phyloP scores from a whole-genome alignment of 2,888 invertebrate genomes.

The Lingula anatina region DNA sequence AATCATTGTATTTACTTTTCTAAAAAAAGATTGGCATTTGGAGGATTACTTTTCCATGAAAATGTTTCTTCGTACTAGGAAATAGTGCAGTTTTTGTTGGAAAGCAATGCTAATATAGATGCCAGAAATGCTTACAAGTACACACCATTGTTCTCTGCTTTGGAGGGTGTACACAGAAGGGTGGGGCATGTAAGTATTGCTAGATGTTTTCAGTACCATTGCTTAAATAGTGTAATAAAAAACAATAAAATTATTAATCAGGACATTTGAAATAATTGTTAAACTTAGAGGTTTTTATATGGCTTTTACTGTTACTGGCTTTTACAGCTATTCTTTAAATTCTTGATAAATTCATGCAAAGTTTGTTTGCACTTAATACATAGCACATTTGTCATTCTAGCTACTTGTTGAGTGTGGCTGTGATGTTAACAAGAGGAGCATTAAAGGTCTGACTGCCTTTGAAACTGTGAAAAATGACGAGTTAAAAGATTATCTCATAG shows the following conservation, averaged over 20 bases:
- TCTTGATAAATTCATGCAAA: too few relatives aligned
- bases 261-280: too few relatives aligned
- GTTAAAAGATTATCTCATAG: constrained; percentile 32
- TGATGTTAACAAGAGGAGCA: constrained; percentile 40
- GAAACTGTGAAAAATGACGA: constrained; percentile 46
- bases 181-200: constrained; percentile 35
- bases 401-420: constrained; percentile 50
- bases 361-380: too few relatives aligned
- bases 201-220: neutral
- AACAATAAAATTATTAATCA: too few relatives aligned
- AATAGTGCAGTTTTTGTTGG: constrained; percentile 36
- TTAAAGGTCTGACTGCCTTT: constrained; percentile 32
- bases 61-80: too few relatives aligned
- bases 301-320: too few relatives aligned
- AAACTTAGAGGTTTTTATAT: too few relatives aligned
- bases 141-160: constrained; percentile 42
- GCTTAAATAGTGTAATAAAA: too few relatives aligned
- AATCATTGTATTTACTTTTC: too few relatives aligned
- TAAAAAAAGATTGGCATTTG: too few relatives aligned
- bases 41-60: too few relatives aligned
- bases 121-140: constrained; percentile 36
- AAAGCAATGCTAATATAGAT: constrained; percentile 47
- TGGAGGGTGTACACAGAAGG: constrained; percentile 40
- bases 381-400: constrained; percentile 27
- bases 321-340: too few relatives aligned